phyloP scores from a whole-genome alignment of 2,797 vertebrate genomes.

The Hemibagrus guttatus region DNA sequence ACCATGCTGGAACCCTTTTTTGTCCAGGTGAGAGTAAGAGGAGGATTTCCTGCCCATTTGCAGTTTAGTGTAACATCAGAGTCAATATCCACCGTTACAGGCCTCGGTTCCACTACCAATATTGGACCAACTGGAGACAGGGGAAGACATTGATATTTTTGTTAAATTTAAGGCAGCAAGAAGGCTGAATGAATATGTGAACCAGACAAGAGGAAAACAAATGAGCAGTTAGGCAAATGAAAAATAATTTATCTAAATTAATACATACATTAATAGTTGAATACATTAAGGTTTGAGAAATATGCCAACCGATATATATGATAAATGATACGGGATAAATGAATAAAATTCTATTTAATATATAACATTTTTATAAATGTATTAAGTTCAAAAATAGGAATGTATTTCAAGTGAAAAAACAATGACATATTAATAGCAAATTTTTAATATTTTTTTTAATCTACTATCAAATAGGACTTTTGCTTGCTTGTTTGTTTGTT shows the following conservation, averaged over 20 bases:
- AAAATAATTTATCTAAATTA: background rate
- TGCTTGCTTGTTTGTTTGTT: too few relatives aligned
- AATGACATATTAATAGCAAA: background rate
- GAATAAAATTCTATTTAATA: background rate
- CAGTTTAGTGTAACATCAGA: conserved; percentile 91
- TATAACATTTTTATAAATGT: background rate
- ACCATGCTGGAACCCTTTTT: conserved; percentile 97
- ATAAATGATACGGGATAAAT: background rate
- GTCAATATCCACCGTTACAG: conserved; percentile 86
- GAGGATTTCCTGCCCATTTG: conserved; percentile 93
- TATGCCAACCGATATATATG: background rate
- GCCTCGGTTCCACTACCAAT: conserved; percentile 89
- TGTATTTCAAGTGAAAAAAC: background rate
- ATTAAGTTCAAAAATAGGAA: background rate
- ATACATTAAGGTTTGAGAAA: background rate
- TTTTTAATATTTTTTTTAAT: too few relatives aligned
- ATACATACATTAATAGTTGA: background rate
- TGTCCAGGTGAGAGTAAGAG: conserved; percentile 95
- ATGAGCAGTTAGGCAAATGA: background rate
- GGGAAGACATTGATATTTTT: background rate
- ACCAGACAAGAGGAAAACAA: background rate
- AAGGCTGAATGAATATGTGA: background rate
- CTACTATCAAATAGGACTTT: too few relatives aligned
- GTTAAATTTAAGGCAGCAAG: background rate
- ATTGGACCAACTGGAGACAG: conserved; percentile 83